A percentile compares a stretch with the other conserved stretches of the same genome.
Evolutionary conservation across 2,888 invertebrate species (phyloP).

Genomic region (Anthophora plumipes): DNA sequence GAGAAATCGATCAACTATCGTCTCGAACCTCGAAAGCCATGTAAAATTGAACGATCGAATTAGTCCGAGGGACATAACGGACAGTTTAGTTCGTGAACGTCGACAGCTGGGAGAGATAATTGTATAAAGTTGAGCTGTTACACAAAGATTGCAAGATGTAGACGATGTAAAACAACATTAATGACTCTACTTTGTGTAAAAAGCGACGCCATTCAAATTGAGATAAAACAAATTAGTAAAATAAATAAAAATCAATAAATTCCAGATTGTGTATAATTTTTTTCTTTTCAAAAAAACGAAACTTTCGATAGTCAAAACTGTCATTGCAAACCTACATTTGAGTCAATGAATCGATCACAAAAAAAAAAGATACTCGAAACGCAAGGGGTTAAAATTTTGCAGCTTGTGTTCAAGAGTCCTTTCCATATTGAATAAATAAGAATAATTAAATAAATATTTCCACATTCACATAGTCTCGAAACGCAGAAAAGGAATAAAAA

Average conservation of each 20-base stretch:
- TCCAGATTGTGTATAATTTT: no score
- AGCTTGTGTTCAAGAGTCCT: no score
- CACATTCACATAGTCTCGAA: neutral
- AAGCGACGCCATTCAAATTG: neutral
- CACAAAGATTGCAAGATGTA: slow-evolving; percentile 12
- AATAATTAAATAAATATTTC: slow-evolving; percentile 43
- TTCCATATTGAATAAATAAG: no score
- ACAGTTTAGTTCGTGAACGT: slow-evolving; percentile 3
- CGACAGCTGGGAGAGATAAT: neutral
- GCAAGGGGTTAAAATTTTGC: no score
- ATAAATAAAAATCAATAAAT: no score
- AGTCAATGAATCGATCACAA: no score
- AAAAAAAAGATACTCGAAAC: no score
- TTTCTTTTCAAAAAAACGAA: no score
- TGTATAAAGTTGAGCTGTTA: neutral
- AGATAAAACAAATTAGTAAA: no score
- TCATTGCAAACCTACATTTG: no score
- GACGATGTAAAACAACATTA: neutral
- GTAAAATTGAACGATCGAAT: slow-evolving; percentile 8
- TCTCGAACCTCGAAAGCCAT: neutral
- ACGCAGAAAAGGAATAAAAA: slow-evolving; percentile 1
- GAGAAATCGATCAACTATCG: neutral
- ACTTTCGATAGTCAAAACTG: no score
- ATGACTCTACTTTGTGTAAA: neutral
- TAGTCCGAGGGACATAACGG: neutral